Conservation (phyloP, 2,888 invertebrate species). For the Drosophila borealis region DNA sequence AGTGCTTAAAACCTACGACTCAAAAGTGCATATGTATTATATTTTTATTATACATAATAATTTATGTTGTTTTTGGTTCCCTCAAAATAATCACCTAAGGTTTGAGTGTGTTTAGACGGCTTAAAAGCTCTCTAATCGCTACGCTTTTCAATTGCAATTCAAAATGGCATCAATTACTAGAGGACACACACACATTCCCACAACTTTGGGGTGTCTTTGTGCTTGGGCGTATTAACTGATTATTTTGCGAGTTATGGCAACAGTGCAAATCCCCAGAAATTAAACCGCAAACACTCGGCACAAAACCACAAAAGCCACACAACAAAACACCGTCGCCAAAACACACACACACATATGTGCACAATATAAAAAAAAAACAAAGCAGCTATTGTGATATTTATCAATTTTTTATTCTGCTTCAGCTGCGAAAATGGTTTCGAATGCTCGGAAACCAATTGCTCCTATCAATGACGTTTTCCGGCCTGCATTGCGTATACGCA, state of each 20-base stretch:
- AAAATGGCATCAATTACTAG: conserved; percentile 36
- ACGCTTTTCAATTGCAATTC: conserved; percentile 45
- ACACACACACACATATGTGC: conserved; percentile 4
- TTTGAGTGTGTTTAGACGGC: too few relatives aligned
- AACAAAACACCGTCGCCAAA: background rate
- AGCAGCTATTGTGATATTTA: conserved; percentile 48
- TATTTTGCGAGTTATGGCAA: conserved; percentile 26
- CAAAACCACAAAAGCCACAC: conserved; percentile 39
- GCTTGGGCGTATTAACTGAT: conserved; percentile 11
- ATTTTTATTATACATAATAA: too few relatives aligned
- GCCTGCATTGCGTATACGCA: conserved; percentile 46
- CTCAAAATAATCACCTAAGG: too few relatives aligned
- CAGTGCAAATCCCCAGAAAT: conserved; percentile 46
- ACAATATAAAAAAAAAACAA: background rate
- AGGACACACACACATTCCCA: conserved; percentile 3
- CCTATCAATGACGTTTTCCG: conserved; percentile 17
- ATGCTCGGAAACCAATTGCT: conserved; percentile 57
- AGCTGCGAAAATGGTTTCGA: conserved; percentile 60
- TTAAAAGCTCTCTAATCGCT: background rate
- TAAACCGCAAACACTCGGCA: conserved; percentile 58
- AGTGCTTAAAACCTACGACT: too few relatives aligned
- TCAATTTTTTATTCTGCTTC: conserved; percentile 56
- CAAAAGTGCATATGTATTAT: too few relatives aligned
- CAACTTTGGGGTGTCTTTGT: background rate
- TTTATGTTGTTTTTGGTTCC: too few relatives aligned